These are phyloP conservation scores for Ascaphus truei DNA, from an alignment of 2,113 vertebrate genomes.

Conservation along the genomic window DNA sequence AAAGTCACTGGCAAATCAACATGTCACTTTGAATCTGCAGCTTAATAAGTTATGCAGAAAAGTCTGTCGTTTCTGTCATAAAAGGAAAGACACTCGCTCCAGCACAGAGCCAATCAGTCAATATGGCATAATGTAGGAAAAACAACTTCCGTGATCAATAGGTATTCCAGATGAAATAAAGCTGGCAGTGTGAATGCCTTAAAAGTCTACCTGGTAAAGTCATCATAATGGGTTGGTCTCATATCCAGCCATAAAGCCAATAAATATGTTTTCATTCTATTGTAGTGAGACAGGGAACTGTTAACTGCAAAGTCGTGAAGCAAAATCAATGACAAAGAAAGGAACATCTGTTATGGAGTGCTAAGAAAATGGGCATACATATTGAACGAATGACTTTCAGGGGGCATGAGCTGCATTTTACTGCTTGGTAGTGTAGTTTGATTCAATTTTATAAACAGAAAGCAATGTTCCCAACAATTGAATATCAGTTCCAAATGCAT, in stretches of 20 bases:
- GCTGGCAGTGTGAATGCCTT: too few relatives aligned
- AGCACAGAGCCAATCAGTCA: background rate
- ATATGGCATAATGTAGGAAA: background rate
- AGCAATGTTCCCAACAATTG: background rate
- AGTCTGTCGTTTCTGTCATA: constrained; percentile 5
- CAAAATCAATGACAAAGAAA: constrained; percentile 5
- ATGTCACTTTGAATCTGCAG: constrained; percentile 23
- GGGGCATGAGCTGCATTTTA: background rate
- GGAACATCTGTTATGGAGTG: background rate
- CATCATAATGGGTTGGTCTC: background rate
- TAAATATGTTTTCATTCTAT: background rate
- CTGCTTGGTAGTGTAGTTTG: background rate
- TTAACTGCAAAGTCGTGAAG: constrained; percentile 8
- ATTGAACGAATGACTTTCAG: background rate
- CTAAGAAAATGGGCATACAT: background rate
- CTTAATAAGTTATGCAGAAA: constrained; percentile 14
- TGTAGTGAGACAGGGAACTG: background rate
- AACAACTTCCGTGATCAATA: background rate
- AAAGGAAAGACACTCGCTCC: background rate
- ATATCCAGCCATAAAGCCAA: background rate
- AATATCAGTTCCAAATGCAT: background rate
- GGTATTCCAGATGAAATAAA: background rate
- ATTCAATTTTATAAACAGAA: constrained; percentile 1
- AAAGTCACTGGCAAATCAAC: constrained; percentile 29
- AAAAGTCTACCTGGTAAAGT: background rate